Percentiles rank a stretch among this genome's conserved stretches.
Conservation (phyloP, 2,888 invertebrate genomes). For the Lasioglossum zephyrum region DNA sequence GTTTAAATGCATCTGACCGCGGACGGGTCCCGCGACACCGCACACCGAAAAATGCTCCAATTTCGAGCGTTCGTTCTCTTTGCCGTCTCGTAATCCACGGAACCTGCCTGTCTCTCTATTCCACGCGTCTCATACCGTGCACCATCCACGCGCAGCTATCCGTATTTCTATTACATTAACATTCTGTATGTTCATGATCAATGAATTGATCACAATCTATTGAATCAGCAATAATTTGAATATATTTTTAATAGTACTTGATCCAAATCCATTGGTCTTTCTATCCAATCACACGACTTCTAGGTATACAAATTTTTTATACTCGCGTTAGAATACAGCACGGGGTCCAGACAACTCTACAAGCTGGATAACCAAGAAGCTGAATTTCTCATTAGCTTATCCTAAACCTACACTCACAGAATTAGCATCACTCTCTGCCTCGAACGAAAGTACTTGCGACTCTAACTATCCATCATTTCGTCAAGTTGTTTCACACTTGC, state of each 20-base stretch:
- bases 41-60: neutral
- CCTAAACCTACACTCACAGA: neutral
- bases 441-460: too few species aligned
- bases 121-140: neutral
- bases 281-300: neutral
- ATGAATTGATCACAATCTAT: neutral
- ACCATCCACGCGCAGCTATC: neutral
- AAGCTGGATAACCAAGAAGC: too few species aligned
- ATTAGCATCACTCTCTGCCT: neutral
- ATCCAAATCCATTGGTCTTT: neutral
- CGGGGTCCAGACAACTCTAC: too few species aligned
- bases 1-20: conserved; percentile 7
- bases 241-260: neutral
- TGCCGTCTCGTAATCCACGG: neutral
- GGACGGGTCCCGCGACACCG: neutral
- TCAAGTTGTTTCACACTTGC: neutral
- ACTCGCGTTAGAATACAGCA: too few species aligned
- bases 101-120: neutral
- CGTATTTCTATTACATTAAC: neutral
- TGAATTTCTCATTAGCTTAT: neutral
- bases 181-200: neutral
- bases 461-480: too few species aligned
- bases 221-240: neutral
- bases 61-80: neutral
- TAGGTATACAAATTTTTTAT: too few species aligned